These are phyloP conservation scores for Podabrus alpinus DNA, from an alignment of 2,888 invertebrate species.

Conservation along the genomic window DNA sequence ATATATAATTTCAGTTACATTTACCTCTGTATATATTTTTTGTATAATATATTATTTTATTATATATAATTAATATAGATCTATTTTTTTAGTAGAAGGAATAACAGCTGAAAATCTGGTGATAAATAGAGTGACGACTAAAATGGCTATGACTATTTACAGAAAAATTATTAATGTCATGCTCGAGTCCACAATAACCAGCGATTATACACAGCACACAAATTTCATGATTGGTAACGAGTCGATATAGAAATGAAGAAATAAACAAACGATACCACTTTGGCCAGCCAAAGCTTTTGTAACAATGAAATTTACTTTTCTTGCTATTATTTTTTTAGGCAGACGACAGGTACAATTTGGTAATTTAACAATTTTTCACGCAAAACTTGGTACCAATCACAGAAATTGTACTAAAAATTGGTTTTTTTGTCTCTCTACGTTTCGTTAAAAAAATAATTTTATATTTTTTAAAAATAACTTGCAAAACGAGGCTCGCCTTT, in stretches of 20 bases:
- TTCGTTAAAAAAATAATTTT: constrained; percentile 2
- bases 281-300: constrained; percentile 26
- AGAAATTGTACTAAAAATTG: constrained; percentile 7
- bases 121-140: constrained; percentile 42
- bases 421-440: neutral
- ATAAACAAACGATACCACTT: constrained; percentile 8
- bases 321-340: constrained; percentile 15
- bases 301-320: constrained; percentile 9
- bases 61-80: constrained; percentile 39
- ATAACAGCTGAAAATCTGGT: constrained; percentile 47
- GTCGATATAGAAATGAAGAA: constrained; percentile 6
- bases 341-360: constrained; percentile 20
- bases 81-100: constrained; percentile 42
- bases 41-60: constrained; percentile 38
- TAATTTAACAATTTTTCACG: constrained; percentile 10
- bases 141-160: constrained; percentile 47
- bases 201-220: constrained; percentile 24
- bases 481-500: neutral
- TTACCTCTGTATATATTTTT: constrained; percentile 41
- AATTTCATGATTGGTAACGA: constrained; percentile 43
- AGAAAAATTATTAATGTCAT: constrained; percentile 37
- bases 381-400: constrained; percentile 27
- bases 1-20: constrained; percentile 50
- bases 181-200: constrained; percentile 34
- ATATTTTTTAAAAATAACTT: neutral